These are phyloP conservation scores for Thalassarche chlororhynchos DNA, from an alignment of 2,113 vertebrate species.

Conservation along the genomic window DNA sequence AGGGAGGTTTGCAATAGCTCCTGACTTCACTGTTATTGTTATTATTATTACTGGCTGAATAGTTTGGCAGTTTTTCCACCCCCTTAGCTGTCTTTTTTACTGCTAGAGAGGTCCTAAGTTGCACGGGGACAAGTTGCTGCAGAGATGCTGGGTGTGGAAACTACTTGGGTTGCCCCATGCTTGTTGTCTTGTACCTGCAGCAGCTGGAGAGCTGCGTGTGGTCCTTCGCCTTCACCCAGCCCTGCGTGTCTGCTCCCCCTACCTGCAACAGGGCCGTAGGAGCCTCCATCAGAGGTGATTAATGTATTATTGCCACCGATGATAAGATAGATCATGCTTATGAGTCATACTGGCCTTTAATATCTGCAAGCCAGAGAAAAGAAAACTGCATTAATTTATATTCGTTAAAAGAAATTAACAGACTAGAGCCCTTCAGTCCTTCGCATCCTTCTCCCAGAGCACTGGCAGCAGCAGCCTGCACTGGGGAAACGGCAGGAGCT, in stretches of 20 bases:
- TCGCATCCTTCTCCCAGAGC: not conserved
- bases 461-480: not conserved
- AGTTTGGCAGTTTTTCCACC: not conserved
- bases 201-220: not conserved
- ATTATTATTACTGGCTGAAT: not conserved
- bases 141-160: not conserved
- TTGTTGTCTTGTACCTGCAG: not conserved
- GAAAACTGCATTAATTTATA: slow-evolving; percentile 26
- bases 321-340: not conserved
- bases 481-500: not conserved
- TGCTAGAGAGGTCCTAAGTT: not conserved
- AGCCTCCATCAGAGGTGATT: not conserved
- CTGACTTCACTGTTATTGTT: not conserved
- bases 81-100: not conserved
- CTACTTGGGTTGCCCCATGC: not conserved
- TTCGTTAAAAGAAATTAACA: slow-evolving; percentile 23
- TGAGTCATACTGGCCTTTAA: not conserved
- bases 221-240: not conserved
- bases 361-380: slow-evolving; percentile 25
- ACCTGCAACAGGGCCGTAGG: not conserved
- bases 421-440: not conserved
- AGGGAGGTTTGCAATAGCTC: not conserved
- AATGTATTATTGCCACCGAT: not conserved
- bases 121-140: not conserved
- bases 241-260: not conserved